A percentile compares a stretch with the other conserved stretches of the same genome.
Evolutionary conservation across 2,888 invertebrate species (phyloP).

Genomic region (Siphlonurus alternatus): DNA sequence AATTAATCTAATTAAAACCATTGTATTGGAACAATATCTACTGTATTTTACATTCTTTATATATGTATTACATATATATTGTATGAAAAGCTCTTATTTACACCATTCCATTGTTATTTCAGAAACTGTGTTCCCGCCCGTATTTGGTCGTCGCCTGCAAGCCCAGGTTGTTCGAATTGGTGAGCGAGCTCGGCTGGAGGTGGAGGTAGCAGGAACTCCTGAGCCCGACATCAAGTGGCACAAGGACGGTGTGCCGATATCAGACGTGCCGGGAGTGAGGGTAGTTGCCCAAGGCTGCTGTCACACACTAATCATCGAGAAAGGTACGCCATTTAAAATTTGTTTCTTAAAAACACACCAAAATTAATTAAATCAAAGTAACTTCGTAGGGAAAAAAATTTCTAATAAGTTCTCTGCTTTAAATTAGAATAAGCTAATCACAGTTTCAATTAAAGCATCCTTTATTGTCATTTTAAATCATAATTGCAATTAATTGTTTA

Average conservation of each 20-base stretch:
- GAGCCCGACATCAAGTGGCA: conserved; percentile 56
- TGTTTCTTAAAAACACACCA: no score
- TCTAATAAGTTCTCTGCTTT: not conserved
- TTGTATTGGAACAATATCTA: no score
- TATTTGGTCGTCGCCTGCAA: conserved; percentile 59
- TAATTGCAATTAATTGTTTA: no score
- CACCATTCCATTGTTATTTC: no score
- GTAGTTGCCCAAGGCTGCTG: conserved; percentile 47
- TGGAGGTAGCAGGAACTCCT: conserved; percentile 63
- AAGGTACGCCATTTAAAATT: conserved; percentile 36
- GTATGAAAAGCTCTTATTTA: no score
- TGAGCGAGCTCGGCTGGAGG: conserved; percentile 53
- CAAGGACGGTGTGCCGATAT: conserved; percentile 47
- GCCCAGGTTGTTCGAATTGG: conserved; percentile 55
- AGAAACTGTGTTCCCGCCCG: conserved; percentile 68
- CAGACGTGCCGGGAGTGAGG: conserved; percentile 30
- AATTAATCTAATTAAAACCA: no score
- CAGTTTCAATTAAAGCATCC: no score
- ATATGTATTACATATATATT: no score
- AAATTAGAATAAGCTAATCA: no score
- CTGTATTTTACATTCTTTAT: no score
- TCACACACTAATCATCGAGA: conserved; percentile 50
- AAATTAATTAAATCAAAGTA: not conserved
- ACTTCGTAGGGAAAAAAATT: not conserved
- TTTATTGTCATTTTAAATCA: no score